Evolutionary conservation across 2,888 invertebrate genomes (phyloP).

Genomic region (Aleiodes alternator): DNA sequence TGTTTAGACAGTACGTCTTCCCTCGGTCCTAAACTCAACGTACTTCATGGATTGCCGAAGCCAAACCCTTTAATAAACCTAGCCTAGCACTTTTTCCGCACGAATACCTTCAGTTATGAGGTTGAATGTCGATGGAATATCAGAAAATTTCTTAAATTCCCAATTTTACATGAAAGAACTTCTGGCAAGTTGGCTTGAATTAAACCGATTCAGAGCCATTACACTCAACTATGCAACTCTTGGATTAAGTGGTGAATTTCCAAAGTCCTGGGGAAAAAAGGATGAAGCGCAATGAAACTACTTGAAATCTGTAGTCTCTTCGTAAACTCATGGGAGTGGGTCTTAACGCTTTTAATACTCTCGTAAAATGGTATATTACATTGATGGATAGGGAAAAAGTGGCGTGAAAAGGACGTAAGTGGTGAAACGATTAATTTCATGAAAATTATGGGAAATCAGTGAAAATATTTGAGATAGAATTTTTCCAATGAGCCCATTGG

Average conservation of each 20-base stretch:
- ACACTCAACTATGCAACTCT: slow-evolving; percentile 3
- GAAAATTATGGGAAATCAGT: no score
- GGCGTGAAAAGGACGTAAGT: no score
- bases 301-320: neutral
- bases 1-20: slow-evolving; percentile 46
- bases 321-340: slow-evolving; percentile 12
- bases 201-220: slow-evolving; percentile 6
- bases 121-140: no score
- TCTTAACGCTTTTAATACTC: slow-evolving; percentile 14
- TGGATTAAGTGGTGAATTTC: slow-evolving; percentile 11
- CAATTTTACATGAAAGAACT: no score
- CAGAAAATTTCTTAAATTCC: no score
- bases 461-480: no score
- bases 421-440: no score
- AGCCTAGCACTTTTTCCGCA: slow-evolving; percentile 4
- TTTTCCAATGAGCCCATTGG: no score
- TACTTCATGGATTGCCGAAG: slow-evolving; percentile 45
- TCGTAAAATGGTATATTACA: slow-evolving; percentile 8
- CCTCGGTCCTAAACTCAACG: slow-evolving; percentile 51
- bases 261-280: no score
- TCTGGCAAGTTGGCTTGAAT: slow-evolving; percentile 1
- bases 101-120: slow-evolving; percentile 36
- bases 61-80: slow-evolving; percentile 57
- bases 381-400: no score
- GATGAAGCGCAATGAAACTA: no score